These are phyloP conservation scores for Micropoecilia bifurca DNA, from an alignment of 2,797 vertebrate genomes.

Conservation along the genomic window DNA sequence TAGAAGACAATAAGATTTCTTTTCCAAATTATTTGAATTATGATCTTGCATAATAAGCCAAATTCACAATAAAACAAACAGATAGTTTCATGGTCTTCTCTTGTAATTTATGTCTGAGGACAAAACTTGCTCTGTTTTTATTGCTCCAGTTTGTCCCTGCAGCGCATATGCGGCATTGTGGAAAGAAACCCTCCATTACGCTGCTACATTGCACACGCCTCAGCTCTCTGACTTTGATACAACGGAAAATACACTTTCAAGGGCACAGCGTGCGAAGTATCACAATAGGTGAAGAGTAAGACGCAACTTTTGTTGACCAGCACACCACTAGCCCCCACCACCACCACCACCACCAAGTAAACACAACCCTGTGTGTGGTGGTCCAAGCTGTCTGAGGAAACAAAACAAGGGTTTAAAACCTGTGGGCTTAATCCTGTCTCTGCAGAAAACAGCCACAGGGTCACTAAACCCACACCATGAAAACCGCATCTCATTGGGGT, in stretches of 20 bases:
- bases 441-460: conserved; percentile 64
- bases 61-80: conserved; percentile 26
- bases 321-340: conserved; percentile 27
- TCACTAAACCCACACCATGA: conserved; percentile 64
- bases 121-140: conserved; percentile 39
- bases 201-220: conserved; percentile 40
- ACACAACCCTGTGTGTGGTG: conserved; percentile 58
- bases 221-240: conserved; percentile 39
- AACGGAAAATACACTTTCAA: conserved; percentile 58
- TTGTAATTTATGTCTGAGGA: conserved; percentile 27
- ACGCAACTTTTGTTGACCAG: conserved; percentile 56
- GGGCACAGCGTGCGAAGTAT: conserved; percentile 56
- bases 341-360: conserved; percentile 37
- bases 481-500: conserved; percentile 70
- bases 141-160: conserved; percentile 45
- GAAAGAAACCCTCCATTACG: conserved; percentile 46
- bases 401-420: conserved; percentile 75
- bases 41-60: conserved; percentile 41
- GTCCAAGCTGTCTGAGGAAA: conserved; percentile 67
- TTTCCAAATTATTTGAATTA: conserved; percentile 40
- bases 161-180: conserved; percentile 42
- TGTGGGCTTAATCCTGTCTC: conserved; percentile 75
- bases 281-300: conserved; percentile 49
- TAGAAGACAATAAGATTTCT: conserved; percentile 21
- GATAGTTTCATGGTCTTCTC: conserved; percentile 27